Conservation (phyloP, 1,140 invertebrate genomes). For the Brachionus rubens region DNA sequence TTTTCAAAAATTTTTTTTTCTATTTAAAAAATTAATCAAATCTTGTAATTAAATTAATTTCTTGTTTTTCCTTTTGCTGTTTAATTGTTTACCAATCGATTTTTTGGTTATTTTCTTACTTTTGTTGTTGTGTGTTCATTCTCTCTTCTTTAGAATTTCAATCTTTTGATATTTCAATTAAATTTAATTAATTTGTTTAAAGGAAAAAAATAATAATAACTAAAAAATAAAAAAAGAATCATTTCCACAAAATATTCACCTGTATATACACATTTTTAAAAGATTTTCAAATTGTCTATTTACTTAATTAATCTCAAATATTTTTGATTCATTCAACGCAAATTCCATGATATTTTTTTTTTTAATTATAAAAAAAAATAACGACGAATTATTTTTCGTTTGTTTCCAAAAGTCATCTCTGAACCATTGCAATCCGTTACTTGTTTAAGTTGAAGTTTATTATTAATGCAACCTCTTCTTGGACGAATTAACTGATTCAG, state of each 20-base stretch:
- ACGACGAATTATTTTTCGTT: too few species aligned
- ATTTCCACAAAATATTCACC: too few species aligned
- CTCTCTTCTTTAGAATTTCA: conserved; percentile 12
- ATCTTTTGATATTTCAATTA: conserved; percentile 9
- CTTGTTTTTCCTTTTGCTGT: not conserved
- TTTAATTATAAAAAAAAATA: too few species aligned
- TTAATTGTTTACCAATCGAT: conserved; percentile 27
- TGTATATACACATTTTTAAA: not conserved
- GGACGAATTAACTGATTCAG: too few species aligned
- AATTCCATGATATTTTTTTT: conserved; percentile 8
- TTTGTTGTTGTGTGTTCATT: too few species aligned
- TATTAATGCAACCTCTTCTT: too few species aligned
- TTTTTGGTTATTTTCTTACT: too few species aligned
- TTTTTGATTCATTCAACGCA: not conserved
- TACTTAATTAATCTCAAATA: conserved; percentile 21
- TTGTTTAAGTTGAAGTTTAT: too few species aligned
- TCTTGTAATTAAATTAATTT: conserved; percentile 24
- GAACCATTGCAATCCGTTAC: too few species aligned
- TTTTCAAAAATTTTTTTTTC: too few species aligned
- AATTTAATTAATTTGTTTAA: conserved; percentile 19
- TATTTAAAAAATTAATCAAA: not conserved
- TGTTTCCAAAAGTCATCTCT: too few species aligned
- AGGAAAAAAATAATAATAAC: not conserved
- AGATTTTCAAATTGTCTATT: conserved; percentile 38
- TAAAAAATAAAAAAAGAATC: too few species aligned